Evolutionary conservation across 2,888 invertebrate genomes (phyloP).

Genomic region (Lochmaea capreae): DNA sequence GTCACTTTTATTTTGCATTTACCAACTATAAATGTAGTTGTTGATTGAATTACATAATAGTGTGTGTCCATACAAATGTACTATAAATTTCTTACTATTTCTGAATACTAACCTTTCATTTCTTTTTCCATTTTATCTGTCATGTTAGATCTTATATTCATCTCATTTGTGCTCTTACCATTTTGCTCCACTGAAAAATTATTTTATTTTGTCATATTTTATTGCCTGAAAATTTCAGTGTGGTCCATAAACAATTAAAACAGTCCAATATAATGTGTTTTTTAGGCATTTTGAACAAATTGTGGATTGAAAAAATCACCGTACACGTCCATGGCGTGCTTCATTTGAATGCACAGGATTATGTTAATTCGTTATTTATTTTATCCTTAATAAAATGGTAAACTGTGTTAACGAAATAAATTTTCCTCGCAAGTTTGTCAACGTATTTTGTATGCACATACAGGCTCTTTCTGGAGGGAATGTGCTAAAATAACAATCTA

Average conservation of each 20-base stretch:
- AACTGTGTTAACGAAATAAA: slow-evolving; percentile 43
- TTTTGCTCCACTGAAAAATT: no score
- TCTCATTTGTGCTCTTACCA: no score
- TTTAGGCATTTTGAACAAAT: not conserved
- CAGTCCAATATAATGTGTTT: not conserved
- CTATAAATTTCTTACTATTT: no score
- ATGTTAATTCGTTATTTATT: slow-evolving; percentile 49
- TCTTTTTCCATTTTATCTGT: no score
- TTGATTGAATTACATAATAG: no score
- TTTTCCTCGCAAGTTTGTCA: slow-evolving; percentile 33
- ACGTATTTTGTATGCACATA: slow-evolving; percentile 32
- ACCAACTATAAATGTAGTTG: no score
- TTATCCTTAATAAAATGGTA: slow-evolving; percentile 46
- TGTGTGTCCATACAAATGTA: no score
- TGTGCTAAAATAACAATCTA: slow-evolving; percentile 30
- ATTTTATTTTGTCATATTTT: no score
- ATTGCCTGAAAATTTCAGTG: no score
- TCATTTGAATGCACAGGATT: slow-evolving; percentile 45
- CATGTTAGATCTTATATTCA: no score
- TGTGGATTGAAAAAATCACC: not conserved
- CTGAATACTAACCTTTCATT: no score
- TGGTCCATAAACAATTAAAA: not conserved
- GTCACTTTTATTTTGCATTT: no score
- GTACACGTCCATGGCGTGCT: slow-evolving; percentile 21
- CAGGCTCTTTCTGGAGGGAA: slow-evolving; percentile 26